Conservation (phyloP, 1,140 invertebrate genomes). For the Dreissena polymorpha region DNA sequence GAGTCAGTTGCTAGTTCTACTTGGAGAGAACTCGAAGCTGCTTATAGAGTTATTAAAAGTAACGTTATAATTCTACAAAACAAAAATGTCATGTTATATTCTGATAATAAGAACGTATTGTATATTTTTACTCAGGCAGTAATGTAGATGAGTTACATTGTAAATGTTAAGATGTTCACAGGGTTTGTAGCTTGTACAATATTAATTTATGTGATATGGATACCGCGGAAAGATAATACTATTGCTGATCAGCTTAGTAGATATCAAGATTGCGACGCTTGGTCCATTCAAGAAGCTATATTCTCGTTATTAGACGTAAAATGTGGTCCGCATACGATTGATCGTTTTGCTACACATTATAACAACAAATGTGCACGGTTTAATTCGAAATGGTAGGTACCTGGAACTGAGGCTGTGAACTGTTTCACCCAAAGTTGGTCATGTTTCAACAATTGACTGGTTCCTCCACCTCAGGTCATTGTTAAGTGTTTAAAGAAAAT, state of each 20-base stretch:
- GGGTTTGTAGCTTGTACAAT: conserved; percentile 15
- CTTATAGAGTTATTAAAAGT: conserved; percentile 29
- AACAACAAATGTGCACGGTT: conserved; percentile 49
- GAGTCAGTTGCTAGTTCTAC: conserved; percentile 16
- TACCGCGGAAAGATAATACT: neutral
- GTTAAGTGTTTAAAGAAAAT: conserved; percentile 37
- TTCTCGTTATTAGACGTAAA: conserved; percentile 31
- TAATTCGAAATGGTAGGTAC: conserved; percentile 45
- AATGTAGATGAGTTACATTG: conserved; percentile 16
- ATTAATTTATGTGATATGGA: conserved; percentile 16
- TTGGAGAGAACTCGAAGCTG: conserved; percentile 43
- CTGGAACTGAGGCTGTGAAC: conserved; percentile 39
- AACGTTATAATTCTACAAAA: conserved; percentile 14
- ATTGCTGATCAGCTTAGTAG: conserved; percentile 41
- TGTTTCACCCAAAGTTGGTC: conserved; percentile 34
- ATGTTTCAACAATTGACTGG: conserved; percentile 54
- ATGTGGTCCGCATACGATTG: conserved; percentile 45
- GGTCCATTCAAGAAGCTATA: conserved; percentile 16
- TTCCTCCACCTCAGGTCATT: conserved; percentile 49
- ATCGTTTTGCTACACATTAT: conserved; percentile 55
- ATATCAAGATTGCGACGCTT: conserved; percentile 47
- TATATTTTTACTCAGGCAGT: conserved; percentile 26
- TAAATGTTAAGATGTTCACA: conserved; percentile 2
- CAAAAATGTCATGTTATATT: conserved; percentile 21
- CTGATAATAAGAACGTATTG: conserved; percentile 44